Evolutionary conservation across 2,888 invertebrate species (phyloP), one percentile per base, ranked within the genome.

Genomic region (Aleiodes alternator): DNA sequence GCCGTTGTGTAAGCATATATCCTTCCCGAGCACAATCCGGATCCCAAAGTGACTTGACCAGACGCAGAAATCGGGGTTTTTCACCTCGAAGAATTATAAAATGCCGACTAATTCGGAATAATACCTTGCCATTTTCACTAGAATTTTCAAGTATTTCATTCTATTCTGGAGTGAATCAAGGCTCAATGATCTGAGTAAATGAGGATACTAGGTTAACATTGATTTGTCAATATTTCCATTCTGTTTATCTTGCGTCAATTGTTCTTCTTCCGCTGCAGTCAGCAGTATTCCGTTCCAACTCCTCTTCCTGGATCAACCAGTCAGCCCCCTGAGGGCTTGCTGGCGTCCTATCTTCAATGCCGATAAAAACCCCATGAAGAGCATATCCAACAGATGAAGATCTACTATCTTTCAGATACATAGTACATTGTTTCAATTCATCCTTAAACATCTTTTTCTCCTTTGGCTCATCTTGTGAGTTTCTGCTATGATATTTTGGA

Each of bases 41-140:
- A 77, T 75, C 74, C 76, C 72, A 76, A 74, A 77, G 73, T 78
- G 80, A 29, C 74, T 76, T 73, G 75, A 78, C 56, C 76, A 75
- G 79, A 78, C 79, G 76, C 34, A 34, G 34, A 34, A 72, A 76
- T 78, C 80, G 78, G 80, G 78, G 77, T 79, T 79, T 7, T 43
- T 43, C 43, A 43, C 31, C 57, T 57, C 29, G 29, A 23, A 16
- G 16, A 7, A 23, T 56, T 0, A 16, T 23, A 23, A 56, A 14
- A 56, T 23, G 8, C 23, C 56, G 9, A 56, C 56, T 56, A 56
- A 56, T 56, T 56, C 11, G 9, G 12, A 57, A 43, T 43, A 43
- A 8, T 43, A 9, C 7, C 11, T 43, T 9, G 4, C 43, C 11
- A 43, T 7, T 43, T 43, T 43, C 8, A 43, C 7, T 43, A 9